Percentiles rank a stretch among this genome's conserved stretches.
Conservation (phyloP, 2,888 invertebrate genomes). For the Nineta flava region DNA sequence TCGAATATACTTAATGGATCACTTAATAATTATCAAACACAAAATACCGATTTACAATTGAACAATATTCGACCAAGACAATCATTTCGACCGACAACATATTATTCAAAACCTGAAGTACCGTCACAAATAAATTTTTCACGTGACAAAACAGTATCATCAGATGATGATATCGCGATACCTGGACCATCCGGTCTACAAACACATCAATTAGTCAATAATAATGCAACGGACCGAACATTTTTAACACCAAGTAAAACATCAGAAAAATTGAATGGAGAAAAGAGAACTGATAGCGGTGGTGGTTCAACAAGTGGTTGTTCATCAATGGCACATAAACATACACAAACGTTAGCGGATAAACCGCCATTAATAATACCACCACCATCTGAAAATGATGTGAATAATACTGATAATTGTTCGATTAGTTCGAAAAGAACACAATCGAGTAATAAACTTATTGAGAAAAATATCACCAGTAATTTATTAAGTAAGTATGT, state of each 20-base stretch:
- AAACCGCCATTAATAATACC: not conserved
- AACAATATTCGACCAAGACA: conserved; percentile 3
- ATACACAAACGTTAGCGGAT: not conserved
- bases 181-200: conserved; percentile 8
- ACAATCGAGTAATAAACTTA: too few species aligned
- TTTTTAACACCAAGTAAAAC: not conserved
- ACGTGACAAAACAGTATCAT: not conserved
- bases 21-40: not conserved
- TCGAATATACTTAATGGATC: not conserved
- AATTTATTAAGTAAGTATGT: too few species aligned
- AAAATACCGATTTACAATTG: conserved; percentile 1
- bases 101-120: not conserved
- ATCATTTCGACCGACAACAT: conserved; percentile 5
- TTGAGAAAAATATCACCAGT: too few species aligned
- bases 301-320: conserved; percentile 41
- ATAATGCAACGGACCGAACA: not conserved
- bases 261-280: conserved; percentile 17
- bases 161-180: not conserved
- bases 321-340: conserved; percentile 28
- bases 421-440: too few species aligned
- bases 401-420: too few species aligned
- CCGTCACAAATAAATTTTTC: not conserved
- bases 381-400: conserved; percentile 2
- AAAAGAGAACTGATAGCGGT: conserved; percentile 38
- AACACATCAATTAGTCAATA: not conserved